phyloP scores from a whole-genome alignment of 1,140 invertebrate genomes.

The Orchesella cincta region DNA sequence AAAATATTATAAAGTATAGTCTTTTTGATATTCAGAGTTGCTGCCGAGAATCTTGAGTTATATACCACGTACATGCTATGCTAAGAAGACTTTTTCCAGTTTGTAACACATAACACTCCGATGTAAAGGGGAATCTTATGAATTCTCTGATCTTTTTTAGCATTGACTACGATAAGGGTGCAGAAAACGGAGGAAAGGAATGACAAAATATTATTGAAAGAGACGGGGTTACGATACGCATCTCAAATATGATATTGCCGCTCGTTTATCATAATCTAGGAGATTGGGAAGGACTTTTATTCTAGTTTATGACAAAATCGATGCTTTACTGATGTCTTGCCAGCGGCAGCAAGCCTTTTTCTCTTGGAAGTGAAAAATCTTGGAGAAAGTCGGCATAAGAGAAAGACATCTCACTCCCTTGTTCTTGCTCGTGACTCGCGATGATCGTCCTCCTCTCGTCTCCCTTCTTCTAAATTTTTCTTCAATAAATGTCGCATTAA shows the following conservation, averaged over 20 bases:
- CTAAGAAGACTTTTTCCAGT: too few relatives aligned
- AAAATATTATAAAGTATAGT: too few relatives aligned
- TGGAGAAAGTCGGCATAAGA: not conserved
- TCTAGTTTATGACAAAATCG: conserved; percentile 30
- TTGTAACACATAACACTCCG: too few relatives aligned
- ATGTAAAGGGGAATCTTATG: too few relatives aligned
- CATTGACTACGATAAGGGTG: too few relatives aligned
- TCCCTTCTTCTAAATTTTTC: conserved; percentile 4
- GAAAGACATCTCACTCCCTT: not conserved
- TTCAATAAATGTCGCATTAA: conserved; percentile 20
- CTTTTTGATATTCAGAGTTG: too few relatives aligned
- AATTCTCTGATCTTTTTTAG: too few relatives aligned
- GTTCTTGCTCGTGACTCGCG: not conserved
- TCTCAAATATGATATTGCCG: conserved; percentile 15
- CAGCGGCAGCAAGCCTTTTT: conserved; percentile 10
- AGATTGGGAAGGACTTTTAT: conserved; percentile 21
- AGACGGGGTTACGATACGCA: conserved; percentile 13
- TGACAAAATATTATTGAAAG: conserved; percentile 30
- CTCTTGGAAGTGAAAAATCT: not conserved
- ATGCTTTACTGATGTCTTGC: conserved; percentile 20
- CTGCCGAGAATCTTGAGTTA: too few relatives aligned
- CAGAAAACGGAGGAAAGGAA: conserved; percentile 6
- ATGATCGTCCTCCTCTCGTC: not conserved
- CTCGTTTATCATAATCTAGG: conserved; percentile 27
- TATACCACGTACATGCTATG: too few relatives aligned